Base-by-base conservation (phyloP, 2,113 vertebrate genomes). In the Notarius lentiginosus region DNA sequence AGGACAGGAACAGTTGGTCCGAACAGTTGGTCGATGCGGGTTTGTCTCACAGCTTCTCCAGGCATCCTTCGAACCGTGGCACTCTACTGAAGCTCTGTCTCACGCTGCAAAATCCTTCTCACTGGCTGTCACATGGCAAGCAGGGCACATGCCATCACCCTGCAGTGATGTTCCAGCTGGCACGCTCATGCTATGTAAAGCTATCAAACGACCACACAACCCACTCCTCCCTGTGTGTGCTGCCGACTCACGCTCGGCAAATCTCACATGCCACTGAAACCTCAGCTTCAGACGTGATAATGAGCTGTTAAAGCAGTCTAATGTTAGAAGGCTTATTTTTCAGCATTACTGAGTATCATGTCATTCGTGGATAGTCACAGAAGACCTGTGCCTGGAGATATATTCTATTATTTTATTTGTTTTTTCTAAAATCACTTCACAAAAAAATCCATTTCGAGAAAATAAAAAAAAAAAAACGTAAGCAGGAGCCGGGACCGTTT, bases 121-220 rank as follows among this genome's bases (percentile, higher is more conserved):
- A 34, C 84, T 70, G 63, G 76, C 85, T 89, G 82, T 86, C 85
- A 73, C 79, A 63, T 20, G 49, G n/a, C 65, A 65, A 58, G 77
- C 77, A 30, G 86, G 82, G 84, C 61, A 27, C 82, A 53, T 80
- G 84, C 63, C 63, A 22, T 47, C 80, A 63, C 56, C 79, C 83
- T 65, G 65, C 51, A 30, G 27, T 84, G 81, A 87, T 77, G 55
- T 60, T 85, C 84, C 75, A 65, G 27, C 79, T 89, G 87, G 11
- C 80, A 89, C n/a, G 86, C 55, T 75, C 8, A 72, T 82, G 88
- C 91, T 88, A 91, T 89, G 91, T 89, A 88, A 90, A 84, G 34
- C 55, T 58, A 17, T 85, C 81, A 75, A 89, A 84, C 60, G 18
- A 76, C 41, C 17, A 83, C 63, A 70, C 27, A 53, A 18, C 60